phyloP scores from a whole-genome alignment of 2,797 vertebrate genomes.

The Petrocephalus sullivani region DNA sequence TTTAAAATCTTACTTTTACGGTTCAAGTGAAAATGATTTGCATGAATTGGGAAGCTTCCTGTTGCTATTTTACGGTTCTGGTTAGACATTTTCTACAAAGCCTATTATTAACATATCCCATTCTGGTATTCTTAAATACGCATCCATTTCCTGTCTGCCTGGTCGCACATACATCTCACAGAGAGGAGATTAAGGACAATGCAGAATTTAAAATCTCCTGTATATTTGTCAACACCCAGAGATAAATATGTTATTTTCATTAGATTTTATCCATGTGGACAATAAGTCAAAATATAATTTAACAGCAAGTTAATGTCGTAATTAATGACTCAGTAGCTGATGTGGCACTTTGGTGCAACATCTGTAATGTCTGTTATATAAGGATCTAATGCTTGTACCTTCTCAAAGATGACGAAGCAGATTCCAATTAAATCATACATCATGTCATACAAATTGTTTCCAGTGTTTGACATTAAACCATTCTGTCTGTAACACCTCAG shows the following conservation, averaged over 20 bases:
- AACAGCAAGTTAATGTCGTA: background rate
- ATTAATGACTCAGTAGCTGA: background rate
- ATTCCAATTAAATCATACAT: background rate
- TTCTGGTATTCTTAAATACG: background rate
- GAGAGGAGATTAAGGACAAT: background rate
- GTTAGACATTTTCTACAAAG: background rate
- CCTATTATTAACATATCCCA: background rate
- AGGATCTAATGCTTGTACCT: background rate
- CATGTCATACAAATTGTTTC: background rate
- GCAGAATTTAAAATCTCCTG: background rate
- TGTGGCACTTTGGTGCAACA: background rate
- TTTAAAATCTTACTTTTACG: background rate
- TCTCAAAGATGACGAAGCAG: background rate
- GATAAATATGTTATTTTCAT: background rate
- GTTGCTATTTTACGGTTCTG: background rate
- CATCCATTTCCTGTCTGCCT: background rate
- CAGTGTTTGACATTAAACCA: background rate
- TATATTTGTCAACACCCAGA: background rate
- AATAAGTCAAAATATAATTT: background rate
- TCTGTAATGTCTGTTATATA: background rate
- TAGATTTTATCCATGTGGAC: background rate
- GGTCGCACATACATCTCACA: background rate
- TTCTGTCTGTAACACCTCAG: background rate
- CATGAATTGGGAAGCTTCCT: background rate
- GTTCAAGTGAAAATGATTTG: background rate